Percentiles rank a stretch among this genome's conserved stretches.
phyloP scores from a whole-genome alignment of 2,113 vertebrate species.

The Acrocephalus arundinaceus region DNA sequence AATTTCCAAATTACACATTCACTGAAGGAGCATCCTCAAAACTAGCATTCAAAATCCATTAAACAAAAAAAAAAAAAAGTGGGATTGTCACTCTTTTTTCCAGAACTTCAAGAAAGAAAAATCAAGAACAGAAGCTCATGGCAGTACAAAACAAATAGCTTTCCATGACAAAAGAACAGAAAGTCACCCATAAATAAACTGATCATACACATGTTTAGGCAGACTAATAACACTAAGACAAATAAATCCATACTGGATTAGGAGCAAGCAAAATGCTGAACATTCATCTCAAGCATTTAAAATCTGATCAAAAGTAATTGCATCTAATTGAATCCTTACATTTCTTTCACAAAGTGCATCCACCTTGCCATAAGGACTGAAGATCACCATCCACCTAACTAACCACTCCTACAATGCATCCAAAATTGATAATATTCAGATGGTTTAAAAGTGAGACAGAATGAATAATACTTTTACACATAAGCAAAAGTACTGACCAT shows the following conservation, averaged over 20 bases:
- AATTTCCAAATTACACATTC: background rate
- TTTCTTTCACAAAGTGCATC: background rate
- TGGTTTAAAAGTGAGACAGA: background rate
- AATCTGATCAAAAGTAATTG: background rate
- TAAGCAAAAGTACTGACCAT: background rate
- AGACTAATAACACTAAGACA: background rate
- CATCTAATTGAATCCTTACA: background rate
- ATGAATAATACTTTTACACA: background rate
- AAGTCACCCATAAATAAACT: conserved; percentile 48
- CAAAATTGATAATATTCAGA: background rate
- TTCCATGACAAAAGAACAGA: background rate
- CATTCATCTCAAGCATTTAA: background rate
- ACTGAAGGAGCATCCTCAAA: background rate
- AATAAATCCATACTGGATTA: conserved; percentile 35
- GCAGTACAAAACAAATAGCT: background rate
- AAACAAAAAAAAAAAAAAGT: background rate
- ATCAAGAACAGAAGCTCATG: background rate
- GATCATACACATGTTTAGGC: conserved; percentile 40
- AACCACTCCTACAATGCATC: background rate
- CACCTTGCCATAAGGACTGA: background rate
- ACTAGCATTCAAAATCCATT: background rate
- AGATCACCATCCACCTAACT: background rate
- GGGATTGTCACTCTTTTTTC: background rate
- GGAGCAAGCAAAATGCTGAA: background rate
- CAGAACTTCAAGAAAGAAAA: background rate